phyloP scores from a whole-genome alignment of 2,113 vertebrate species.

The Corythornis madagascariensis region DNA sequence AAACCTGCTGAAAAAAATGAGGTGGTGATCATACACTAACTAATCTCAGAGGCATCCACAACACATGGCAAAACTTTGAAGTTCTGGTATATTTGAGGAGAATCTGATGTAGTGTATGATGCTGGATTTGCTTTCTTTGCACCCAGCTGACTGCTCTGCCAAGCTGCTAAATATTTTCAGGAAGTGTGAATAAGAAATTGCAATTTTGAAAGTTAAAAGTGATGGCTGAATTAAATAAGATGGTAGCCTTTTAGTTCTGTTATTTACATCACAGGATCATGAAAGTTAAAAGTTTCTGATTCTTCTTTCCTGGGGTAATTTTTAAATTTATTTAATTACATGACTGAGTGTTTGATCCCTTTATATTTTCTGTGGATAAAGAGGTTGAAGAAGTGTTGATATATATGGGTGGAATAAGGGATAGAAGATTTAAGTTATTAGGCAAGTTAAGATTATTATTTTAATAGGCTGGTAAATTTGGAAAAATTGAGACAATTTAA shows the following conservation, averaged over 20 bases:
- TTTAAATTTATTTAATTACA: neutral
- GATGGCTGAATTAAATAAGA: neutral
- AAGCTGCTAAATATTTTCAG: neutral
- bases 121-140: neutral
- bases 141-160: neutral
- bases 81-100: neutral
- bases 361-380: neutral
- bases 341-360: neutral
- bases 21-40: neutral
- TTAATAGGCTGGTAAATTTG: neutral
- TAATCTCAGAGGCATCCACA: neutral
- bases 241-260: neutral
- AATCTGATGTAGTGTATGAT: neutral
- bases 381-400: neutral
- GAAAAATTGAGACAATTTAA: neutral
- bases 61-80: neutral
- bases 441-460: neutral
- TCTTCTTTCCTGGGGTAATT: neutral
- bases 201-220: neutral
- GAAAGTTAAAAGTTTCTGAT: neutral
- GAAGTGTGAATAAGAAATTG: neutral
- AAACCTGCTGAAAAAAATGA: neutral
- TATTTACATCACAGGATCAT: neutral
- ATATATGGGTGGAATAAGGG: neutral
- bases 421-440: neutral